Evolutionary conservation across 2,888 invertebrate species (phyloP).

Genomic region (Polydrusus tereticollis): DNA sequence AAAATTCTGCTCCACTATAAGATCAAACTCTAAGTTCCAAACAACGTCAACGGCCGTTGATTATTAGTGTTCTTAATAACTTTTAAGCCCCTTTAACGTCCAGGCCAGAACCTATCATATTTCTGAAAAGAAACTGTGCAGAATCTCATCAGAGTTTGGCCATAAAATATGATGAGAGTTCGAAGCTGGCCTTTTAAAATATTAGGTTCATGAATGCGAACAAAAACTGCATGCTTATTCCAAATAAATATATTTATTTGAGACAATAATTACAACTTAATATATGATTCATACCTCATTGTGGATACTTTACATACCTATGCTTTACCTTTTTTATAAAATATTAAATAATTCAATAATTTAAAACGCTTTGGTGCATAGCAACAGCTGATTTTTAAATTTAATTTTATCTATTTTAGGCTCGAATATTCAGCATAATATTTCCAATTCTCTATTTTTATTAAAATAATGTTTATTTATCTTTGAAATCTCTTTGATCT

Average conservation of each 20-base stretch:
- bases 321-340: too few species aligned
- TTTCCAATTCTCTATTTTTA: constrained; percentile 54
- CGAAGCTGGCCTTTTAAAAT: not conserved
- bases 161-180: constrained; percentile 14
- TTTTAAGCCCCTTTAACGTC: constrained; percentile 27
- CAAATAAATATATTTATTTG: too few species aligned
- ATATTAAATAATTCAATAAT: too few species aligned
- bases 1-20: not conserved
- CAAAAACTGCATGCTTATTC: not conserved
- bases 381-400: not conserved
- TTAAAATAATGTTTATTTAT: constrained; percentile 59
- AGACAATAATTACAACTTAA: too few species aligned
- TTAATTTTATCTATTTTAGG: not conserved
- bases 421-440: not conserved
- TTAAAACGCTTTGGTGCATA: too few species aligned
- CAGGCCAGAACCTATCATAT: constrained; percentile 13
- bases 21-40: not conserved
- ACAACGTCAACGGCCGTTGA: not conserved
- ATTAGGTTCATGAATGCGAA: not conserved
- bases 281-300: too few species aligned
- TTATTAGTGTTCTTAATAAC: constrained; percentile 20
- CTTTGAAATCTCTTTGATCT: constrained; percentile 62
- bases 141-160: constrained; percentile 18
- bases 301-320: too few species aligned
- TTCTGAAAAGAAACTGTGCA: constrained; percentile 16